phyloP scores from a whole-genome alignment of 2,888 invertebrate species.

The Plebejus argus region DNA sequence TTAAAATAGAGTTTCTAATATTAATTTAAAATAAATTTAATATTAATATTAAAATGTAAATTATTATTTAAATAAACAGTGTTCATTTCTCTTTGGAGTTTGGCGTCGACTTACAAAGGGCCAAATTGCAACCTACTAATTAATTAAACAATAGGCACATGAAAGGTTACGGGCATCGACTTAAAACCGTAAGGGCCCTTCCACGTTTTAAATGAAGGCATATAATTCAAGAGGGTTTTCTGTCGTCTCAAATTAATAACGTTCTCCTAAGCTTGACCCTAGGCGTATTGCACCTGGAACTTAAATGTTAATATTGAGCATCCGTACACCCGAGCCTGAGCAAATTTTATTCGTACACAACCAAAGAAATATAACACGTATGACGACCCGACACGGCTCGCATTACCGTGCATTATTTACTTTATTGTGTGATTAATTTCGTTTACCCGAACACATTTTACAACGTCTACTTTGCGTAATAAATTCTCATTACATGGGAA shows the following conservation, averaged over 20 bases:
- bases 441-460: constrained; percentile 30
- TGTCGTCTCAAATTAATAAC: constrained; percentile 33
- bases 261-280: constrained; percentile 36
- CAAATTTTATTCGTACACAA: constrained; percentile 16
- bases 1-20: too few species aligned
- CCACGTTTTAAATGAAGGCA: constrained; percentile 55
- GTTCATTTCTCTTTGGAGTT: constrained; percentile 5
- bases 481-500: constrained; percentile 35
- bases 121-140: constrained; percentile 49
- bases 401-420: constrained; percentile 27
- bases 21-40: too few species aligned
- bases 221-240: constrained; percentile 33
- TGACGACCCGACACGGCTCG: constrained; percentile 4
- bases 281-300: constrained; percentile 34
- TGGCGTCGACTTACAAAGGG: constrained; percentile 35
- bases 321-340: constrained; percentile 9
- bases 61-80: not conserved
- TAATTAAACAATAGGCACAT: constrained; percentile 55
- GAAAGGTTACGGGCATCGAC: constrained; percentile 44
- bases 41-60: not conserved
- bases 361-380: constrained; percentile 22
- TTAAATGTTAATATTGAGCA: constrained; percentile 32
- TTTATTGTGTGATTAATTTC: constrained; percentile 17
- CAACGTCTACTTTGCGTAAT: constrained; percentile 33
- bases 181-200: constrained; percentile 31